Evolutionary conservation across 35 echinoderm and acorn worm genomes (phyloP), one percentile per base, ranked within the genome.

Genomic region (Anneissia japonica): DNA sequence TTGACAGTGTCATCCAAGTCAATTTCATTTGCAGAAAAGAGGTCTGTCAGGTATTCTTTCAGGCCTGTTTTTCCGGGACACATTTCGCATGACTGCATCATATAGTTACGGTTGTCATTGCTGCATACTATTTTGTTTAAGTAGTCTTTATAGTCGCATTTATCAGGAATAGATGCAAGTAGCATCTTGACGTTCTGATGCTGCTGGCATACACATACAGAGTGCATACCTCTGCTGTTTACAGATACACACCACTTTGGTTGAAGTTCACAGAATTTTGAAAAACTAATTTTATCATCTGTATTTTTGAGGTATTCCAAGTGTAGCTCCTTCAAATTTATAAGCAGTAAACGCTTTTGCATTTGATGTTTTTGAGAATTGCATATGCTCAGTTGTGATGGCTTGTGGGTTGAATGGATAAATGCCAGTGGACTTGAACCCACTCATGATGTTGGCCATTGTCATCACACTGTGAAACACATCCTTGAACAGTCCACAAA

Each of bases 191-290:
- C 55, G 26, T 83, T 83, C 45, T 83, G 81, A 55, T 83, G 26
- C 31, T 55, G 30, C 23, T 43, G 28, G 43, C 81, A 72, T 0
- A 83, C 81, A 64, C 81, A 83, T 9, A 83, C 81, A 36, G 43
- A 55, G 36, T 83, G 81, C 30, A 55, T 55, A 11, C 81, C 81
- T 31, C 46, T 83, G 36, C 26, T 55, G 30, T 43, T 55, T 7
- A 72, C 81, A 32, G 81, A 55, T n/a, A 83, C 45, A 31, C 81
- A 83, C 81, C 45, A 83, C 36, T 83, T 83, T 37, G 45, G 81
- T 5, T 45, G 30, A 32, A 83, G 36, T 64, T 64, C 40, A 83
- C 81, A 83, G 32, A 83, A 83, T 35, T 83, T 83, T 64, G 81
- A 83, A 64, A 83, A 83, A 56, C 81, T 32, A 83, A 83, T 46